Evolutionary conservation across 2,888 invertebrate species (phyloP).

Genomic region (Hydrotaea diabolus): DNA sequence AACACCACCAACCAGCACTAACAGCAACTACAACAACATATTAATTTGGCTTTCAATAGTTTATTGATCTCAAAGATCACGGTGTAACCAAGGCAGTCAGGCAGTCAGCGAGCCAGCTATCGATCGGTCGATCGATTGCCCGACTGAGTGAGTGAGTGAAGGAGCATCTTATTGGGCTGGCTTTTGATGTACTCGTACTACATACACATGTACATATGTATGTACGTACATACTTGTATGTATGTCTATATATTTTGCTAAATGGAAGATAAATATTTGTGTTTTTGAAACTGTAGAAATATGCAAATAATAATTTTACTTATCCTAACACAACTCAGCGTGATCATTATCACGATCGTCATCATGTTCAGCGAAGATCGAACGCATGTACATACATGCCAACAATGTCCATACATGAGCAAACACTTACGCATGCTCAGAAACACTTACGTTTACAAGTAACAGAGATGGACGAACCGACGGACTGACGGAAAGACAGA

Average conservation of each 20-base stretch:
- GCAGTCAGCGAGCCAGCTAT: neutral
- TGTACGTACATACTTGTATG: neutral
- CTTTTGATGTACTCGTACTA: neutral
- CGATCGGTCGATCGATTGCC: neutral
- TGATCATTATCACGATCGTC: conserved; percentile 7
- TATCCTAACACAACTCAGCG: conserved; percentile 32
- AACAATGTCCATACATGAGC: conserved; percentile 31
- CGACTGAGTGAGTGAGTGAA: neutral
- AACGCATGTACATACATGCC: neutral
- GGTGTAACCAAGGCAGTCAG: neutral
- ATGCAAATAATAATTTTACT: conserved; percentile 63
- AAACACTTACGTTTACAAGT: conserved; percentile 49
- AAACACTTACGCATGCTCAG: conserved; percentile 68
- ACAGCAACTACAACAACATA: conserved; percentile 15
- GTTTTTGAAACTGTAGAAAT: conserved; percentile 61
- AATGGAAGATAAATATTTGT: conserved; percentile 66
- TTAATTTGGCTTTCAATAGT: conserved; percentile 59
- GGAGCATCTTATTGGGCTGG: neutral
- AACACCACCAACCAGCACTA: neutral
- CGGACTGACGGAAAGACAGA: neutral
- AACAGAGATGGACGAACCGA: neutral
- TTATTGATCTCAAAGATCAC: conserved; percentile 60
- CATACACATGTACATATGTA: neutral
- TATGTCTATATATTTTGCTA: conserved; percentile 56
- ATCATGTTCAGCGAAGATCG: neutral